Evolutionary conservation across 2,888 invertebrate genomes (phyloP).

Genomic region (Resseliella maxima): DNA sequence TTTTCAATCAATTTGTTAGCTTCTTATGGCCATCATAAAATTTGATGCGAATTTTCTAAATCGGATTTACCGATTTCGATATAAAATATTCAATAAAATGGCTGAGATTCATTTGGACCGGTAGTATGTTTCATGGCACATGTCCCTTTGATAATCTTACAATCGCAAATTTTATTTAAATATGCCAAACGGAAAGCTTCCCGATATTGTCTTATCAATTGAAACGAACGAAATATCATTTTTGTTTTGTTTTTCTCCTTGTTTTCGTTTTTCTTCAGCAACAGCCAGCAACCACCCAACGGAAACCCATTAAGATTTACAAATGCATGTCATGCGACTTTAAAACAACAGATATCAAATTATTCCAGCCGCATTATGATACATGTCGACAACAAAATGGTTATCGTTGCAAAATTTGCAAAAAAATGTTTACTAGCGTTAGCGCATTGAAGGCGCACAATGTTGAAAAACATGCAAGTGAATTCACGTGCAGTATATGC

Average conservation of each 20-base stretch:
- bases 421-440: constrained; percentile 66
- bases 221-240: background rate
- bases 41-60: too few relatives aligned
- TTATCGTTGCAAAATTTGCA: constrained; percentile 65
- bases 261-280: background rate
- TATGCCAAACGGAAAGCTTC: too few relatives aligned
- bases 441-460: constrained; percentile 67
- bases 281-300: constrained; percentile 2
- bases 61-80: background rate
- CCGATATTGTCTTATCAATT: background rate
- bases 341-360: constrained; percentile 67
- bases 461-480: constrained; percentile 65
- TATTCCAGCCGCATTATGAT: constrained; percentile 67
- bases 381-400: constrained; percentile 67
- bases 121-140: background rate
- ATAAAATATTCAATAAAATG: background rate
- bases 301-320: constrained; percentile 65
- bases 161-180: too few relatives aligned
- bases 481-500: constrained; percentile 64
- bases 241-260: background rate
- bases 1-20: background rate
- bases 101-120: constrained; percentile 18
- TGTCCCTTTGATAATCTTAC: constrained; percentile 11
- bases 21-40: too few relatives aligned
- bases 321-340: constrained; percentile 68